phyloP scores from a whole-genome alignment of 2,888 invertebrate genomes.

The Macrophya alboannulata region DNA sequence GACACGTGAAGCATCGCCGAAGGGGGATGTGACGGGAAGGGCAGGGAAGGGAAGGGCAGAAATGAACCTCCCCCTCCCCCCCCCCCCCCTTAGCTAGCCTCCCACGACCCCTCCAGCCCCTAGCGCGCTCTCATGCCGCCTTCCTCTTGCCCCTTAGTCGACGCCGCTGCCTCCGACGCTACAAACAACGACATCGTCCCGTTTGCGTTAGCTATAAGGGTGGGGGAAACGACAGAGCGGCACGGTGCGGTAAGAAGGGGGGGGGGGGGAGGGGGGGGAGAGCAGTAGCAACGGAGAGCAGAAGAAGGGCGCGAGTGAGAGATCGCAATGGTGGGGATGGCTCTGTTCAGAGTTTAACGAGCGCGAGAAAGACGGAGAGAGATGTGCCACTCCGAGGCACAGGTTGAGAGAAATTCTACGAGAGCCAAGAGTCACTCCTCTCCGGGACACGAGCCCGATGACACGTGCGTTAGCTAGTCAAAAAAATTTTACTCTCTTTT shows the following conservation, averaged over 20 bases:
- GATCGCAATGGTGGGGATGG: slow-evolving; percentile 61
- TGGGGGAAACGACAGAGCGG: slow-evolving; percentile 29
- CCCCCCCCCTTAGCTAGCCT: too few relatives aligned
- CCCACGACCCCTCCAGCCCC: neutral
- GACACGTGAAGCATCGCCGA: slow-evolving; percentile 41
- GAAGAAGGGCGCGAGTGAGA: slow-evolving; percentile 58
- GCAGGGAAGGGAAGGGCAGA: slow-evolving; percentile 52
- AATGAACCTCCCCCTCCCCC: slow-evolving; percentile 30
- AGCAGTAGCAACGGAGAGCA: slow-evolving; percentile 58
- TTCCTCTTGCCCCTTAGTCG: slow-evolving; percentile 4
- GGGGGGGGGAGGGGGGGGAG: slow-evolving; percentile 56
- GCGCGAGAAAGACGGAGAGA: slow-evolving; percentile 61
- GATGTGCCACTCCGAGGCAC: slow-evolving; percentile 68
- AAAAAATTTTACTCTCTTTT: slow-evolving; percentile 25
- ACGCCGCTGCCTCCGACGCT: neutral
- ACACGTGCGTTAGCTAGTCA: slow-evolving; percentile 50
- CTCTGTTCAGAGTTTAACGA: slow-evolving; percentile 43
- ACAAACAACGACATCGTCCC: slow-evolving; percentile 26
- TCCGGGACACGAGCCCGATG: slow-evolving; percentile 61
- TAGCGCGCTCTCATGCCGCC: neutral
- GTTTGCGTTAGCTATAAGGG: neutral
- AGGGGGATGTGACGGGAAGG: slow-evolving; percentile 64
- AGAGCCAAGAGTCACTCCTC: slow-evolving; percentile 70
- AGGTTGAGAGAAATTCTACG: slow-evolving; percentile 74
- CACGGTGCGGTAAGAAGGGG: slow-evolving; percentile 56